A percentile compares a stretch with the other conserved stretches of the same genome.
Conservation (phyloP, 2,797 vertebrate species). For the Lates japonicus region DNA sequence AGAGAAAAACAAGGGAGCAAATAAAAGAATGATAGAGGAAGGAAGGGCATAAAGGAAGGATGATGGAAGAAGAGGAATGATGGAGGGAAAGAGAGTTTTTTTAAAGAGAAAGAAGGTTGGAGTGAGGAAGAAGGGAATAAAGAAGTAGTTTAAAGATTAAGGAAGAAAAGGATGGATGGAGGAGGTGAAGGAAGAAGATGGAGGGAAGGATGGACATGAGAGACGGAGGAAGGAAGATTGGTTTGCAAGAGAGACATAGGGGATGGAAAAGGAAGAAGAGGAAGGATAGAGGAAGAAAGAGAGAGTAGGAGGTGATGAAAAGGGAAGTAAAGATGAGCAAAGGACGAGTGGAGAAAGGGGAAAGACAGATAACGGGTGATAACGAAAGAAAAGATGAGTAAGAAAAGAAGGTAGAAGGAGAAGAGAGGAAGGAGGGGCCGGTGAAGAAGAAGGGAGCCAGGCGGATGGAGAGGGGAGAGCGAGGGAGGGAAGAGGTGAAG, state of each 20-base stretch:
- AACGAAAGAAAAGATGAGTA: not conserved
- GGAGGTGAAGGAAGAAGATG: not conserved
- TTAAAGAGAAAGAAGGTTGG: not conserved
- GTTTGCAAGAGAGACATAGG: not conserved
- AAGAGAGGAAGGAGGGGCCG: not conserved
- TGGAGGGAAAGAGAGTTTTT: too few species aligned
- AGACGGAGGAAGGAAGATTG: not conserved
- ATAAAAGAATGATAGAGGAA: not conserved
- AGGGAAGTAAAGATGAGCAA: too few species aligned
- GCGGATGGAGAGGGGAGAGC: not conserved
- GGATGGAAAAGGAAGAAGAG: not conserved
- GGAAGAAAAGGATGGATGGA: not conserved
- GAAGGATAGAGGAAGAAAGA: not conserved
- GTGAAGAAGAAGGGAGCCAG: not conserved
- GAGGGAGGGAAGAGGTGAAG: slow-evolving; percentile 62
- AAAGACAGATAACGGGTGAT: not conserved
- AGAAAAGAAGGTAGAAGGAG: not conserved
- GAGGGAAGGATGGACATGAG: not conserved
- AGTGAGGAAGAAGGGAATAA: not conserved
- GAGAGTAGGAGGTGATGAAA: not conserved
- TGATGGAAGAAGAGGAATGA: not conserved
- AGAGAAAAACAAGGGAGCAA: too few species aligned
- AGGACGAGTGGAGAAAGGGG: not conserved
- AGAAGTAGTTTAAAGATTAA: not conserved
- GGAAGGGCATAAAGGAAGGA: not conserved